Evolutionary conservation across 2,797 vertebrate species (phyloP).

Genomic region (Eulemur albifrons): DNA sequence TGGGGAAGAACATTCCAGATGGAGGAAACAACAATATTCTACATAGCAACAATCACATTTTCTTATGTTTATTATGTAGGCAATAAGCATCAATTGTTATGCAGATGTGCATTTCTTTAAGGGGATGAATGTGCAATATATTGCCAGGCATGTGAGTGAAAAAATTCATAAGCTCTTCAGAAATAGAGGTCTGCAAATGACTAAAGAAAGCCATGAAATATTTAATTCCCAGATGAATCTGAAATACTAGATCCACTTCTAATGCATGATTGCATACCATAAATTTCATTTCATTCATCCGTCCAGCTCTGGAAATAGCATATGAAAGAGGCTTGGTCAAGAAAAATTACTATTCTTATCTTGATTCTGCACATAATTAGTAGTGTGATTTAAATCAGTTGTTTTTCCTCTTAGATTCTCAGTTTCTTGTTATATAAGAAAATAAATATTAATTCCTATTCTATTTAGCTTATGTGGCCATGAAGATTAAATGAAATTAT

Average conservation of each 20-base stretch:
- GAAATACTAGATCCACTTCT: slow-evolving; percentile 15
- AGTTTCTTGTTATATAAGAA: neutral
- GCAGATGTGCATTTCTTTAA: slow-evolving; percentile 45
- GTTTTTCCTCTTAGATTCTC: neutral
- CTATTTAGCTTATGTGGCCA: neutral
- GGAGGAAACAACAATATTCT: neutral
- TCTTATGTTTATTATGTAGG: slow-evolving; percentile 4
- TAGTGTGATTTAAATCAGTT: neutral
- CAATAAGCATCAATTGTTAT: slow-evolving; percentile 8
- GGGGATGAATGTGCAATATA: neutral
- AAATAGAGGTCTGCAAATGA: neutral
- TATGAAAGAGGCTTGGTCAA: neutral
- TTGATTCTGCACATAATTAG: neutral
- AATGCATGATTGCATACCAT: neutral
- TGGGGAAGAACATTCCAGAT: neutral
- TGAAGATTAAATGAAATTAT: neutral
- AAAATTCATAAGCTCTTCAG: neutral
- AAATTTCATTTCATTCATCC: slow-evolving; percentile 10
- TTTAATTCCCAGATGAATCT: neutral
- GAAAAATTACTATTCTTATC: neutral
- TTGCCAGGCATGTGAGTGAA: neutral
- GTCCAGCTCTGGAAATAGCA: neutral
- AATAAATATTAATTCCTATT: neutral
- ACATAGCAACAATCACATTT: neutral
- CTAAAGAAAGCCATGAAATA: neutral